Evolutionary conservation across 2,888 invertebrate species (phyloP).

Genomic region (Tholera decimalis): DNA sequence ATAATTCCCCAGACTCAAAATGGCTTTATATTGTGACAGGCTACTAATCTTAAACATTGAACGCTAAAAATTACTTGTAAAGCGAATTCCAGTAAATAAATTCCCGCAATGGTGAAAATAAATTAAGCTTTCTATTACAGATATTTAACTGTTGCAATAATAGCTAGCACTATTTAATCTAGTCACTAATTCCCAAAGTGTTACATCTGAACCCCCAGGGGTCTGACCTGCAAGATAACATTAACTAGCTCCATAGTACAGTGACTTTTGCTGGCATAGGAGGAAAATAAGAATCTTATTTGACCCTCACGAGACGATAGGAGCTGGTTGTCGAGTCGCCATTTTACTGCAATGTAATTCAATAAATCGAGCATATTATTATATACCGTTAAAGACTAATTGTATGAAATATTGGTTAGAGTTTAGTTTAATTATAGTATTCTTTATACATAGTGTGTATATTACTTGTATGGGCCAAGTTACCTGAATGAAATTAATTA

Average conservation of each 20-base stretch:
- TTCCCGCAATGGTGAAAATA: slow-evolving; percentile 7
- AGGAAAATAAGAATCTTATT: too few species aligned
- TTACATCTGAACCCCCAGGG: background rate
- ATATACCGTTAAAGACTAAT: too few species aligned
- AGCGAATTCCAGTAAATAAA: background rate
- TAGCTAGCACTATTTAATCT: slow-evolving; percentile 8
- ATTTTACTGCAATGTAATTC: too few species aligned
- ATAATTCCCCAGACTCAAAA: background rate
- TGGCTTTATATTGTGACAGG: background rate
- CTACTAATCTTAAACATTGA: slow-evolving; percentile 1
- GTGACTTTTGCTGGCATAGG: too few species aligned
- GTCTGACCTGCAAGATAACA: background rate
- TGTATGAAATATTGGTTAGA: too few species aligned
- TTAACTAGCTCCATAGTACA: too few species aligned
- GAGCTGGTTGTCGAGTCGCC: too few species aligned
- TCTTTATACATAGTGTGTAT: too few species aligned
- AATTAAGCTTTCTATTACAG: slow-evolving; percentile 44
- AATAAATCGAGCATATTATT: too few species aligned
- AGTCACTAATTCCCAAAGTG: background rate
- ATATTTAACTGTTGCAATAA: slow-evolving; percentile 9
- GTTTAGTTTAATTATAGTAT: too few species aligned
- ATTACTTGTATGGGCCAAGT: too few species aligned
- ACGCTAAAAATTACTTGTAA: slow-evolving; percentile 4
- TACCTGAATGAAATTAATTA: too few species aligned
- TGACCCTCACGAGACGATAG: background rate